Percentiles rank a stretch among this genome's conserved stretches.
Conservation (phyloP, 2,797 vertebrate genomes). For the Lacerta agilis region DNA sequence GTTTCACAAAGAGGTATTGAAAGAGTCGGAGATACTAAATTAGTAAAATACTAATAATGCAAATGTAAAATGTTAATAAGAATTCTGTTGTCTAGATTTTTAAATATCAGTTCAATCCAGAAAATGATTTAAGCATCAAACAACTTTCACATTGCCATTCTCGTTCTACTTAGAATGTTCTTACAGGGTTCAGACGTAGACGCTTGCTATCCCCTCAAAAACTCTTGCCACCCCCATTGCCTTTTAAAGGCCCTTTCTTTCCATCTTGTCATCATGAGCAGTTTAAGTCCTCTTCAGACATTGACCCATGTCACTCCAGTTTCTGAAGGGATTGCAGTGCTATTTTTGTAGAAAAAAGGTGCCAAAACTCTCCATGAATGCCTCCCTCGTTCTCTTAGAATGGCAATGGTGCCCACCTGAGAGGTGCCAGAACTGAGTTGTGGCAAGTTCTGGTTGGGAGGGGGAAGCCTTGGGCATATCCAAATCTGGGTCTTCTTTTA, state of each 20-base stretch:
- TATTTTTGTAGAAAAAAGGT: no score
- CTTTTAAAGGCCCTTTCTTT: background rate
- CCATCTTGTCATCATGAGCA: background rate
- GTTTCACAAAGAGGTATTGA: slow-evolving; percentile 8
- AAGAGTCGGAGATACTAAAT: background rate
- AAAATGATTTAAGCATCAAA: background rate
- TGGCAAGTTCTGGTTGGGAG: no score
- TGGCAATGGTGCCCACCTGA: no score
- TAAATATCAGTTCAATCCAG: background rate
- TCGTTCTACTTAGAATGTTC: background rate
- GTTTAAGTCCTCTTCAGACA: background rate
- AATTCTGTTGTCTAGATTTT: slow-evolving; percentile 14
- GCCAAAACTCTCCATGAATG: no score
- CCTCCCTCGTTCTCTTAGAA: no score
- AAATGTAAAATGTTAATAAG: background rate
- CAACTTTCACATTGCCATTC: background rate
- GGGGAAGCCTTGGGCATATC: no score
- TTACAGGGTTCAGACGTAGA: background rate
- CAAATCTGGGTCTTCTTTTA: no score
- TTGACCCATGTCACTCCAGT: no score
- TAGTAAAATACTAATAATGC: no score
- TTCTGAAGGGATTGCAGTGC: no score
- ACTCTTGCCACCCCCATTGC: background rate
- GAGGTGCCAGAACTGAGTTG: no score
- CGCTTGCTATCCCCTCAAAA: background rate